Conservation (phyloP, 2,888 invertebrate species). For the Hydrotaea cyrtoneurina region DNA sequence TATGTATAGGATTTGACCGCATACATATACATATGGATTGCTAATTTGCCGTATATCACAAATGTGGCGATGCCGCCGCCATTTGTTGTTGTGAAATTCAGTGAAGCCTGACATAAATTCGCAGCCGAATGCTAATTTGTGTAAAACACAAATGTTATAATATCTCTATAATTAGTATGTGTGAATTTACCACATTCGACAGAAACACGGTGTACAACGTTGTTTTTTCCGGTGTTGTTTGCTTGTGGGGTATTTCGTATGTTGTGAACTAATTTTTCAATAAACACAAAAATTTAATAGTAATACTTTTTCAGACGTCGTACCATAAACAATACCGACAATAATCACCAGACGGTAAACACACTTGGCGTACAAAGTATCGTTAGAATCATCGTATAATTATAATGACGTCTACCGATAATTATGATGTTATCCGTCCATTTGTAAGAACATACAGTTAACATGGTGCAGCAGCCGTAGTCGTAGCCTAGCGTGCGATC, state of each 20-base stretch:
- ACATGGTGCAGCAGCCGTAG: conserved; percentile 38
- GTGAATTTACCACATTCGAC: conserved; percentile 63
- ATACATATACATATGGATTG: not conserved
- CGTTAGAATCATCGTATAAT: not conserved
- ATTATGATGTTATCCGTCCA: conserved; percentile 33
- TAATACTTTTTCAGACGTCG: not conserved
- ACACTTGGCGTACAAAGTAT: no score
- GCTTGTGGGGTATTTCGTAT: not conserved
- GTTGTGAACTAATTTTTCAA: conserved; percentile 39
- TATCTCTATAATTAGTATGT: conserved; percentile 60
- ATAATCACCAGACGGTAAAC: not conserved
- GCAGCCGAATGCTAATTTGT: conserved; percentile 60
- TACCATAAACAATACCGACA: not conserved
- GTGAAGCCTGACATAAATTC: conserved; percentile 64
- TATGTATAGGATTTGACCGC: no score
- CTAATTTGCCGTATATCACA: not conserved
- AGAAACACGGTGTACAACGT: conserved; percentile 15
- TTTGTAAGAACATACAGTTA: conserved; percentile 53
- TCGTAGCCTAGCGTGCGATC: conserved; percentile 43
- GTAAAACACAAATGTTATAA: conserved; percentile 52
- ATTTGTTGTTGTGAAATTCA: conserved; percentile 54
- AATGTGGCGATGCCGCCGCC: not conserved
- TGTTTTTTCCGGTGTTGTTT: not conserved
- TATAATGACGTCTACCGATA: not conserved
- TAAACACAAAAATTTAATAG: conserved; percentile 12